A percentile compares a stretch with the other conserved stretches of the same genome.
These are phyloP conservation scores for Neelides folsomi DNA, from an alignment of 2,888 invertebrate species.

Conservation along the genomic window DNA sequence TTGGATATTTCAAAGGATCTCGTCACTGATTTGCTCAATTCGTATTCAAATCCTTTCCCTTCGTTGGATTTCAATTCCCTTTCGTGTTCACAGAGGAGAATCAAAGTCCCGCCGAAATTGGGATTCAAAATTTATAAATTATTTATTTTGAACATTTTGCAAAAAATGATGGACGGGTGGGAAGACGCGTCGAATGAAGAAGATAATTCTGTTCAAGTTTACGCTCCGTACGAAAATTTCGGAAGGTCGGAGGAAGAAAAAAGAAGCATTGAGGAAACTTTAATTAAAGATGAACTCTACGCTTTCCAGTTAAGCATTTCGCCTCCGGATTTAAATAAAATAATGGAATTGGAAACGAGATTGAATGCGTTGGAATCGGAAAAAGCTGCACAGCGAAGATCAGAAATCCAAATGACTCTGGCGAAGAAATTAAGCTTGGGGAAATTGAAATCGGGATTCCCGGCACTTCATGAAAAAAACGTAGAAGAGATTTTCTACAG, in stretches of 20 bases:
- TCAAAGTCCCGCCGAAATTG: constrained; percentile 8
- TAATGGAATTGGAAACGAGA: constrained; percentile 7
- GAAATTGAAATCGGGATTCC: constrained; percentile 7
- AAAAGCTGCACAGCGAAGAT: not conserved
- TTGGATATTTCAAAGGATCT: not conserved
- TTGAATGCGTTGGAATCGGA: not conserved
- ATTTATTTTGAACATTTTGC: constrained; percentile 2
- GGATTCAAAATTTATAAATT: constrained; percentile 7
- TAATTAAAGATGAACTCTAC: constrained; percentile 9
- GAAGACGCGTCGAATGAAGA: constrained; percentile 20
- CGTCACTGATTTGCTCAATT: not conserved
- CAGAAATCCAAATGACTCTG: constrained; percentile 9
- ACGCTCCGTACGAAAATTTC: constrained; percentile 17
- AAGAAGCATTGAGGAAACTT: constrained; percentile 9
- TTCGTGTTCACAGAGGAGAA: not conserved
- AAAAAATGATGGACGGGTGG: not conserved
- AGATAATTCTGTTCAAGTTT: constrained; percentile 34
- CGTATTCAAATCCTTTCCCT: constrained; percentile 2
- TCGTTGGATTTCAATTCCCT: not conserved
- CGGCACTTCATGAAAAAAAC: not conserved
- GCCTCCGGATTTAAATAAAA: constrained; percentile 6
- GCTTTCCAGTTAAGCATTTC: constrained; percentile 3
- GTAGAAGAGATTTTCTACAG: constrained; percentile 3
- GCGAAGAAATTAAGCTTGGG: constrained; percentile 14
- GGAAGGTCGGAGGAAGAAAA: constrained; percentile 11